These are phyloP conservation scores for Cotesia congregata DNA, from an alignment of 2,888 invertebrate species.

Conservation along the genomic window DNA sequence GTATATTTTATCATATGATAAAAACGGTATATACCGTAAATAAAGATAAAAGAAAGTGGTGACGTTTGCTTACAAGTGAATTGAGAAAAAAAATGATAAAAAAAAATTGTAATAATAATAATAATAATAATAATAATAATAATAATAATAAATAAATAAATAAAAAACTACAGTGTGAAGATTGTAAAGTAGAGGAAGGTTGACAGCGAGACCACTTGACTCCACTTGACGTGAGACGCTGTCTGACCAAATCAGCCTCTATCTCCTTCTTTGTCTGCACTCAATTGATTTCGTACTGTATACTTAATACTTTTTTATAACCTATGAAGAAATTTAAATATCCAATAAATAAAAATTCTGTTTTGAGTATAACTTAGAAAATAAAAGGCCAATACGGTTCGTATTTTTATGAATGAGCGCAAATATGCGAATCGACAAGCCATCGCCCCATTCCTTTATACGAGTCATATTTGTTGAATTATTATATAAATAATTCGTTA, in stretches of 20 bases:
- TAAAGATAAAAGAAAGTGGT: slow-evolving; percentile 22
- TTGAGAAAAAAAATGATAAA: background rate
- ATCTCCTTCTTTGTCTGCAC: slow-evolving; percentile 4
- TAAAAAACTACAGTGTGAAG: slow-evolving; percentile 22
- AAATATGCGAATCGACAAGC: no score
- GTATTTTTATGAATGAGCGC: no score
- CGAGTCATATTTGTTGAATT: no score
- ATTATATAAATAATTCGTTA: no score
- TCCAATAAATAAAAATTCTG: no score
- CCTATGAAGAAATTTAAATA: no score
- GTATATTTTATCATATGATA: background rate
- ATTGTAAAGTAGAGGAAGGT: slow-evolving; percentile 11
- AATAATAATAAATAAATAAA: background rate
- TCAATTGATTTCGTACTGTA: background rate
- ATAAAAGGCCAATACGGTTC: no score
- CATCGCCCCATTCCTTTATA: no score
- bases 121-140: background rate
- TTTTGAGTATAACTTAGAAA: no score
- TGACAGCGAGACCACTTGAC: slow-evolving; percentile 56
- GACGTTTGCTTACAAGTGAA: slow-evolving; percentile 3
- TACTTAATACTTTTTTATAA: no score
- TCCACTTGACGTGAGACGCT: slow-evolving; percentile 55
- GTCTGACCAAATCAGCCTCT: slow-evolving; percentile 25
- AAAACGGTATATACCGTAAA: no score
- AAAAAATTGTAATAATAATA: no score